These are phyloP conservation scores for Coenonympha glycerion DNA, from an alignment of 2,888 invertebrate genomes.

Conservation along the genomic window DNA sequence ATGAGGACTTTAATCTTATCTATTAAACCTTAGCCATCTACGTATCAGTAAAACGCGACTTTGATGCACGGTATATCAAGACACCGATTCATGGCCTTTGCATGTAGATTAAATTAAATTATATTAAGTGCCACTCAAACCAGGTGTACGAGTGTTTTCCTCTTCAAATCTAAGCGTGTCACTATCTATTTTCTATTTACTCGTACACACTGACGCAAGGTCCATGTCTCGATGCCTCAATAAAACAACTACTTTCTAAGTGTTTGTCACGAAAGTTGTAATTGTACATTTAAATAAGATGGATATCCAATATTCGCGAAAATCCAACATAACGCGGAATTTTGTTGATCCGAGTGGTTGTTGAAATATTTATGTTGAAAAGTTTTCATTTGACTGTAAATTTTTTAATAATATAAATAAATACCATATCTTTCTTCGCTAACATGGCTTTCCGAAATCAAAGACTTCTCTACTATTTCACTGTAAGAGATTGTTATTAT, in stretches of 20 bases:
- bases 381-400: too few species aligned
- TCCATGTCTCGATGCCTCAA: neutral
- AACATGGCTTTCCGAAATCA: too few species aligned
- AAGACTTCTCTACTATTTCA: too few species aligned
- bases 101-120: too few species aligned
- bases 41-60: constrained; percentile 10
- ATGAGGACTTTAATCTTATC: neutral
- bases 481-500: too few species aligned
- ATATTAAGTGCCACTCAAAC: too few species aligned
- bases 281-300: neutral
- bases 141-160: neutral
- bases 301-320: too few species aligned
- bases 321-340: too few species aligned
- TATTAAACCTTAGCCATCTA: neutral
- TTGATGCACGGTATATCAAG: constrained; percentile 4
- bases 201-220: neutral
- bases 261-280: neutral
- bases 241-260: neutral
- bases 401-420: too few species aligned
- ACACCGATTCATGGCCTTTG: neutral
- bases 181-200: neutral
- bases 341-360: too few species aligned
- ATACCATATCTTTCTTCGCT: too few species aligned
- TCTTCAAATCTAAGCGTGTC: neutral
- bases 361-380: too few species aligned